phyloP scores from a whole-genome alignment of 1,140 invertebrate genomes.

The Delia radicum region DNA sequence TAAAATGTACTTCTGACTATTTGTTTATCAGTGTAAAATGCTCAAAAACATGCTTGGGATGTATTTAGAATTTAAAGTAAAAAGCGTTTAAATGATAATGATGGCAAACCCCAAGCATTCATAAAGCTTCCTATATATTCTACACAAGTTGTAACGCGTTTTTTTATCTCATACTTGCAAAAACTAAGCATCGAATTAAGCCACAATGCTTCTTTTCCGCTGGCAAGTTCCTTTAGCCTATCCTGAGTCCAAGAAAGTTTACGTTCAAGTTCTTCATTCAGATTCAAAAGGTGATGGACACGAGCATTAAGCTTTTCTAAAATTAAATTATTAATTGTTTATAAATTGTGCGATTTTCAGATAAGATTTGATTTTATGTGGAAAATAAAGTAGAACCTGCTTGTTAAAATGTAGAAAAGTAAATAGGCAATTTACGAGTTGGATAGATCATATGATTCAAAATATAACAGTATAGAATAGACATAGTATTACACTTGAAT shows the following conservation, averaged over 20 bases:
- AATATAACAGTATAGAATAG: no score
- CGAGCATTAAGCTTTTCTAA: constrained; percentile 52
- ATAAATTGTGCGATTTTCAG: neutral
- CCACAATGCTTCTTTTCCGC: constrained; percentile 46
- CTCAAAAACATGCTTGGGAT: neutral
- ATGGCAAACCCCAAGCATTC: neutral
- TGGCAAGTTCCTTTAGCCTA: constrained; percentile 43
- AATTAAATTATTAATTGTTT: neutral
- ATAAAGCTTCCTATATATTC: constrained; percentile 19
- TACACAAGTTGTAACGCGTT: constrained; percentile 34
- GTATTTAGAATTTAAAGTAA: neutral
- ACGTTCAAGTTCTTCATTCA: constrained; percentile 42
- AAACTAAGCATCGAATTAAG: constrained; percentile 53
- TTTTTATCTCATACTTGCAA: constrained; percentile 53
- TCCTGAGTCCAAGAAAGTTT: constrained; percentile 41
- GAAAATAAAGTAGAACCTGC: no score
- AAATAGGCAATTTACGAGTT: no score
- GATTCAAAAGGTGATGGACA: constrained; percentile 38
- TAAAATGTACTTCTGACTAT: constrained; percentile 4
- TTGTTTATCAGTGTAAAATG: neutral
- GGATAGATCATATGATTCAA: no score
- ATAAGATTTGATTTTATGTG: no score
- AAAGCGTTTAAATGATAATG: constrained; percentile 3
- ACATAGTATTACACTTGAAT: no score
- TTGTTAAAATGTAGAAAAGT: no score